These are phyloP conservation scores for Barypeithes pellucidus DNA, from an alignment of 2,888 invertebrate genomes.

Conservation along the genomic window DNA sequence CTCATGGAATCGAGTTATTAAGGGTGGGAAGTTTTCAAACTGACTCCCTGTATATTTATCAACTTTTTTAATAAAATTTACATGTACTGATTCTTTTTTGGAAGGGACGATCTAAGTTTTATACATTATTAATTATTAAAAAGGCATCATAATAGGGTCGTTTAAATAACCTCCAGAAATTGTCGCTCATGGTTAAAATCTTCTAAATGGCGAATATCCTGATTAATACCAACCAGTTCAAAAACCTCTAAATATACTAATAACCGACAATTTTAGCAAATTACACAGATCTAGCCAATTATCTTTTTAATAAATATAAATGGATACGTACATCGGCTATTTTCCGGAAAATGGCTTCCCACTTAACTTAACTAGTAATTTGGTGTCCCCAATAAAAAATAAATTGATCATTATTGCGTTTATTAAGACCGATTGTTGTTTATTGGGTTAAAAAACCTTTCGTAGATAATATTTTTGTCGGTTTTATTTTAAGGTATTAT, in stretches of 20 bases:
- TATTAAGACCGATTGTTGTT: slow-evolving; percentile 13
- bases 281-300: slow-evolving; percentile 27
- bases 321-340: slow-evolving; percentile 19
- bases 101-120: too few species aligned
- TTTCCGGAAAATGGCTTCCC: slow-evolving; percentile 27
- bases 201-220: slow-evolving; percentile 6
- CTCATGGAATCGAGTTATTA: too few species aligned
- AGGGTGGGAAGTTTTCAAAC: too few species aligned
- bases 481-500: not conserved
- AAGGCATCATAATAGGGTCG: not conserved
- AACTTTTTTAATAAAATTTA: too few species aligned
- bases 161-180: not conserved
- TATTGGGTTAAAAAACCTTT: not conserved
- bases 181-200: too few species aligned
- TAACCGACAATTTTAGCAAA: slow-evolving; percentile 30
- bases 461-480: not conserved
- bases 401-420: slow-evolving; percentile 40
- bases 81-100: too few species aligned
- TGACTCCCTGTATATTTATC: too few species aligned
- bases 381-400: slow-evolving; percentile 37
- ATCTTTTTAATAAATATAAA: slow-evolving; percentile 37
- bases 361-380: slow-evolving; percentile 20
- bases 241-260: slow-evolving; percentile 35
- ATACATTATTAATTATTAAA: too few species aligned
- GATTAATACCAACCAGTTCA: slow-evolving; percentile 27